Evolutionary conservation across 2,888 invertebrate genomes (phyloP), one percentile per base, ranked within the genome.

Genomic region (Oconnorella tubifera): DNA sequence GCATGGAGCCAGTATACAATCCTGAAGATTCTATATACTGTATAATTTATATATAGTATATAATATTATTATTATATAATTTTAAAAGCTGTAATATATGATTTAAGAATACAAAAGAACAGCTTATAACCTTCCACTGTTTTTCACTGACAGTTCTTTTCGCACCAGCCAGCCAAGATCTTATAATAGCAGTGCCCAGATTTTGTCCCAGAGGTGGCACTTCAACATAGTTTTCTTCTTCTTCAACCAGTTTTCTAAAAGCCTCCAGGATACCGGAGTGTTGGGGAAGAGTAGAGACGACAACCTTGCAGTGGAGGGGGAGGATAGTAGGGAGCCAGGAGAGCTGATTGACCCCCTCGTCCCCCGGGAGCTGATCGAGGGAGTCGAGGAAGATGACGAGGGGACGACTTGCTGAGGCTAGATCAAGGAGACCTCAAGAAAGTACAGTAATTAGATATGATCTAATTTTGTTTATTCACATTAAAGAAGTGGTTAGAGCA

Each of bases 301-400:
- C 89, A 4, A 92, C 90, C 86, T 95, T 94, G 78, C 93, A 94
- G 83, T 92, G 85, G 0, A 87, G 86, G 0, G 98, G 97, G 33
- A 99, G 83, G 69, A 91, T 86, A 0, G 93, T 91, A 0, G 98
- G 97, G 73, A 98, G 84, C 97, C 97, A 98, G 0, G 96, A 92
- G 33, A 98, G 89, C 82, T 95, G 93, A 76, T 95, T 96, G 31
- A 94, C 91, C 75, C 92, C 92, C 73, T 94, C 93, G 0, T 92
- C 90, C 0, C 92, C 93, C 3, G 95, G 96, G 58, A 99, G 85
- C 82, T 98, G 96, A 84, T 99, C 98, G 1, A 99, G 91, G 0
- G 96, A 96, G 82, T 99, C 98, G 75, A 99, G 83, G 80, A 94
- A 95, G 53, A 99, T 85, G 32, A 95, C 86, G 55, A 98, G 84